Base-by-base conservation (phyloP, 2,888 invertebrate species). In the Acrocera orbiculus region DNA sequence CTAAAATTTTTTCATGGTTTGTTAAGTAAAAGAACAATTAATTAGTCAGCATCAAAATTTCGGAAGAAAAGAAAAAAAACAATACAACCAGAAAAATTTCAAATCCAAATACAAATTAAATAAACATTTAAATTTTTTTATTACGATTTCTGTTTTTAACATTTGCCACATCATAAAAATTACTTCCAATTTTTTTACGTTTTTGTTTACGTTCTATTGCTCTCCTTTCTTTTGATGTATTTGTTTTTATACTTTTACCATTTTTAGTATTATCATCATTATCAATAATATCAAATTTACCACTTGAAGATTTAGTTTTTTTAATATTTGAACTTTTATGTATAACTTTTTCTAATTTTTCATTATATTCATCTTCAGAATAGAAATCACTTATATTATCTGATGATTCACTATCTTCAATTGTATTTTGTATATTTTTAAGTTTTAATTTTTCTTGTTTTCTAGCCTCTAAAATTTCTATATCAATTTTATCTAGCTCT, bases 81-180 rank as follows among this genome's bases (percentile, higher is more conserved):
- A 19, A 19, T 19, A 7, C 6, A 19, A 19, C 3, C 19, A 19
- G 19, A 2, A n/a, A n/a, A n/a, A n/a, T n/a, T n/a, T n/a, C n/a
- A n/a, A n/a, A 19, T 8, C 19, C 19, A 19, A 19, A 6, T 5
- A 19, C 19, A 5, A 19, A 5, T 19, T 19, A 19, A 8, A 19
- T 7, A 19, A 2, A 19, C 5, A 19, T n/a, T n/a, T 32, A 19
- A 11, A 4, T 67, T 47, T 71, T 79, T 52, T 74, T 76, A 52
- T 71, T 70, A 42, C 79, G 72, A 61, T 82, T 85, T 45, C 76
- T 73, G 58, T 87, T 87, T 56, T 87, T 87, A 33, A 87, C 87
- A 65, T 89, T 87, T 8, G 79, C 67, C 19, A 78, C 73, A 67
- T 85, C 85, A 57, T 87, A 87, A 54, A 87, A 87, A 60, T 87